These are phyloP conservation scores for Labrus mixtus DNA, from an alignment of 2,113 vertebrate genomes.

Conservation along the genomic window DNA sequence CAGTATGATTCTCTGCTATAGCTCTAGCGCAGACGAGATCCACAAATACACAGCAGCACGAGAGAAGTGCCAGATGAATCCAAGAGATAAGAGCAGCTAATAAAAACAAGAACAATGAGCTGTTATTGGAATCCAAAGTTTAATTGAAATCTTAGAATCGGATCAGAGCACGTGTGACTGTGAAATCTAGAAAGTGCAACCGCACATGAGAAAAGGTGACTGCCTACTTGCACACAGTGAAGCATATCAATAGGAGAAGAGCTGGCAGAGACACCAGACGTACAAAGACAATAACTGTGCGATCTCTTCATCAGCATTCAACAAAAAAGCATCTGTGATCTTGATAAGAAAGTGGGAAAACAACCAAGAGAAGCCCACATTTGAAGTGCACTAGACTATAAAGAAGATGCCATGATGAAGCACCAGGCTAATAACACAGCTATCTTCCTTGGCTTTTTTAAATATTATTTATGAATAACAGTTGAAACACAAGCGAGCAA, in stretches of 20 bases:
- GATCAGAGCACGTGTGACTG: slow-evolving; percentile 51
- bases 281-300: slow-evolving; percentile 51
- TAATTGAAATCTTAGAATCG: slow-evolving; percentile 57
- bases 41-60: slow-evolving; percentile 48
- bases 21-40: slow-evolving; percentile 42
- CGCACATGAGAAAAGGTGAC: slow-evolving; percentile 49
- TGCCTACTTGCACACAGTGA: slow-evolving; percentile 37
- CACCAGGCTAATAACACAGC: slow-evolving; percentile 27
- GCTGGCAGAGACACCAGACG: slow-evolving; percentile 40
- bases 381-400: slow-evolving; percentile 18
- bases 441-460: background rate
- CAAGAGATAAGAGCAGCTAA: slow-evolving; percentile 71
- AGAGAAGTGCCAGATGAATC: slow-evolving; percentile 63
- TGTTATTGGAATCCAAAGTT: slow-evolving; percentile 63
- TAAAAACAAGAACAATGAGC: slow-evolving; percentile 71
- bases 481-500: slow-evolving; percentile 40
- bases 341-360: slow-evolving; percentile 24
- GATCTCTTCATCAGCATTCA: slow-evolving; percentile 46
- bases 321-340: slow-evolving; percentile 47
- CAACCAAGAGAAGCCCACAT: slow-evolving; percentile 12
- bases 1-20: slow-evolving; percentile 80
- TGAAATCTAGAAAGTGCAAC: slow-evolving; percentile 45
- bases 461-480: slow-evolving; percentile 39
- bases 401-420: slow-evolving; percentile 38
- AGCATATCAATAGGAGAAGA: slow-evolving; percentile 52